Conservation (phyloP, 2,888 invertebrate genomes). For the Mythimna ferrago region DNA sequence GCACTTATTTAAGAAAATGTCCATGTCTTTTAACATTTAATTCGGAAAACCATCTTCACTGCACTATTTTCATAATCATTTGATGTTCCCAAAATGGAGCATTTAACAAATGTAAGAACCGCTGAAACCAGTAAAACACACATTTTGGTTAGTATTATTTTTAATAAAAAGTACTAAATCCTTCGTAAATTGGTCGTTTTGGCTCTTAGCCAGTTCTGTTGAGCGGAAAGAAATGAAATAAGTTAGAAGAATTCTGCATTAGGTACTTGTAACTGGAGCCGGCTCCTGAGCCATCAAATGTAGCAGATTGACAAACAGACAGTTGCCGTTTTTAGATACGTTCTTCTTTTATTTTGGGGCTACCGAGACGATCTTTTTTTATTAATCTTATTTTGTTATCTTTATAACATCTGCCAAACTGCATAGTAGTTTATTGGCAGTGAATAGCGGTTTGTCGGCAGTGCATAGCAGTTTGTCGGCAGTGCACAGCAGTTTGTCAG, state of each 20-base stretch:
- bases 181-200: conserved; percentile 49
- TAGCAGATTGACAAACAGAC: conserved; percentile 46
- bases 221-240: conserved; percentile 57
- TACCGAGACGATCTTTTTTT: neutral
- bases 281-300: conserved; percentile 44
- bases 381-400: too few relatives aligned
- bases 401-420: too few relatives aligned
- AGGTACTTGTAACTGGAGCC: conserved; percentile 51
- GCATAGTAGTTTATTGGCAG: too few relatives aligned
- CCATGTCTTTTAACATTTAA: neutral
- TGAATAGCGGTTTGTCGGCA: too few relatives aligned
- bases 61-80: neutral
- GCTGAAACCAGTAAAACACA: conserved; percentile 31
- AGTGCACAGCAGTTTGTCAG: too few relatives aligned
- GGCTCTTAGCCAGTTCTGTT: conserved; percentile 56
- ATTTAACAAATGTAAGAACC: conserved; percentile 32
- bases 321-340: conserved; percentile 17
- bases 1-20: neutral
- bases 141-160: conserved; percentile 43
- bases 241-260: conserved; percentile 36
- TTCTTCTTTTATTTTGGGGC: neutral
- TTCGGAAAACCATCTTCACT: neutral
- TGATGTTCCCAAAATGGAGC: neutral
- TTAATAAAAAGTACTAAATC: conserved; percentile 54
- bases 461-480: too few relatives aligned